phyloP scores from a whole-genome alignment of 2,113 vertebrate species.

The Muscicapa adusta region DNA sequence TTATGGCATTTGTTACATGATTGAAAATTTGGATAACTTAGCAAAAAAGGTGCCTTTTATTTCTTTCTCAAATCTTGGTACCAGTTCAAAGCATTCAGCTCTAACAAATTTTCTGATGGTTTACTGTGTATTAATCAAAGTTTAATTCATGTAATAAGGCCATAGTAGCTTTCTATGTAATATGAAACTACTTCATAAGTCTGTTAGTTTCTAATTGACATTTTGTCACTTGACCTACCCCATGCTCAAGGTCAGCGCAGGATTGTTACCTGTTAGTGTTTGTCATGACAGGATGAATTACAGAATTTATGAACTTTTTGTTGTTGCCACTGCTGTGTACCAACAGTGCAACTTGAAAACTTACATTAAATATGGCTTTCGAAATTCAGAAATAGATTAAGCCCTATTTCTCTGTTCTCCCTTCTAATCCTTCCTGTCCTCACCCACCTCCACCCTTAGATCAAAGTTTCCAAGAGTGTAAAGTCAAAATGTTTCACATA shows the following conservation, averaged over 20 bases:
- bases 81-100: not conserved
- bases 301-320: not conserved
- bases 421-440: not conserved
- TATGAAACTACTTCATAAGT: not conserved
- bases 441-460: not conserved
- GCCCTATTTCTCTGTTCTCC: not conserved
- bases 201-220: not conserved
- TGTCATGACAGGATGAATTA: not conserved
- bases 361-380: not conserved
- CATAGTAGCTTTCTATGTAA: not conserved
- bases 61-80: not conserved
- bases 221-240: not conserved
- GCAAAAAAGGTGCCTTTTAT: not conserved
- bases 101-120: not conserved
- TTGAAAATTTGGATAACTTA: not conserved
- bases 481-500: not conserved
- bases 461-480: not conserved
- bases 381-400: not conserved
- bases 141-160: not conserved
- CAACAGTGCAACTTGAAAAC: not conserved
- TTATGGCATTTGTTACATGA: not conserved
- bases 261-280: not conserved
- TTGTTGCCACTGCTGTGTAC: not conserved
- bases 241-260: not conserved
- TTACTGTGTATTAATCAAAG: not conserved